phyloP scores from a whole-genome alignment of 2,888 invertebrate species.

The Tuta absoluta region DNA sequence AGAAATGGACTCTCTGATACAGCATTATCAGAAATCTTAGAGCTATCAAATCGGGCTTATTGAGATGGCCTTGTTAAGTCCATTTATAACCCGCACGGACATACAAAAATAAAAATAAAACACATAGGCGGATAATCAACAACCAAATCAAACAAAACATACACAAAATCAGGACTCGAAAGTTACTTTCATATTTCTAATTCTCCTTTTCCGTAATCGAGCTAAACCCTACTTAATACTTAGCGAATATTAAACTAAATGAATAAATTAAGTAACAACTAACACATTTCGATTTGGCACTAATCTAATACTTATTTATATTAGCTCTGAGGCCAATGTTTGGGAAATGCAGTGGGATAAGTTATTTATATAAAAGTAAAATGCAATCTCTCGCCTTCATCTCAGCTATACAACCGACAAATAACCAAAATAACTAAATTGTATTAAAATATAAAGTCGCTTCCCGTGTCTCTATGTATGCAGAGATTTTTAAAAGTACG shows the following conservation, averaged over 20 bases:
- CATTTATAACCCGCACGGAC: conserved; percentile 33
- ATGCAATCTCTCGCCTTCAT: conserved; percentile 11
- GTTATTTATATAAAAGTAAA: conserved; percentile 20
- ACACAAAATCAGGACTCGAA: conserved; percentile 45
- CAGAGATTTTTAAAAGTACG: no score
- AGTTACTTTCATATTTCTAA: background rate
- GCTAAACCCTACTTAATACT: conserved; percentile 42
- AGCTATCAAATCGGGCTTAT: no score
- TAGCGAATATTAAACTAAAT: conserved; percentile 42
- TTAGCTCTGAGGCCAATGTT: conserved; percentile 35
- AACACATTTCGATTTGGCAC: conserved; percentile 70
- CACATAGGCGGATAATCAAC: conserved; percentile 66
- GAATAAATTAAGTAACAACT: conserved; percentile 75
- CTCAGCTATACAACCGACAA: background rate
- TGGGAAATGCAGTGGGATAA: conserved; percentile 43
- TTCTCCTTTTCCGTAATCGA: background rate
- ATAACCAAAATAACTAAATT: background rate
- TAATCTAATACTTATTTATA: conserved; percentile 59
- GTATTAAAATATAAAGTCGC: no score
- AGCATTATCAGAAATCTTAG: no score
- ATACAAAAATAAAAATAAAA: conserved; percentile 27
- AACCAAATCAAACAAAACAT: conserved; percentile 45
- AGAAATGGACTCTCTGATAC: no score
- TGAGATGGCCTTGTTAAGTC: no score
- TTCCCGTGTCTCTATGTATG: no score